These are phyloP conservation scores for Trogon melanurus DNA, from an alignment of 2,113 vertebrate species.

Conservation along the genomic window DNA sequence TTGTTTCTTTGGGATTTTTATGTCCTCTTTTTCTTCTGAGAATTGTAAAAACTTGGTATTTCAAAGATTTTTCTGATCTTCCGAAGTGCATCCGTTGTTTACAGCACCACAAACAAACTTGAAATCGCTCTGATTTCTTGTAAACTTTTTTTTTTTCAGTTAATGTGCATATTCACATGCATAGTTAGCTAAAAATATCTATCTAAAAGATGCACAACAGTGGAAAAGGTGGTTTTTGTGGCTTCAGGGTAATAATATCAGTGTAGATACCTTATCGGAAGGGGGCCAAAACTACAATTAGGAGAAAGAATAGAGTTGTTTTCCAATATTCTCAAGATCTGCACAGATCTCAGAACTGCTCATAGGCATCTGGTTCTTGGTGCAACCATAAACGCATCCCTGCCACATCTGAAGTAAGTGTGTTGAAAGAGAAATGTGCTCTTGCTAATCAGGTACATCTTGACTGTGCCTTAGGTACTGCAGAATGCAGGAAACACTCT, in stretches of 20 bases:
- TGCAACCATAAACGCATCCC: background rate
- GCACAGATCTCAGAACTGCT: background rate
- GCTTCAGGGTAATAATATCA: background rate
- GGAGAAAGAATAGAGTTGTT: background rate
- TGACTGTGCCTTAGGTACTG: background rate
- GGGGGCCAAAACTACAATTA: background rate
- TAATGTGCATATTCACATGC: background rate
- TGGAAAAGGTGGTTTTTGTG: background rate
- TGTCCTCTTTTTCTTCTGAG: background rate
- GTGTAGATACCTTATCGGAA: background rate
- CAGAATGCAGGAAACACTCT: background rate
- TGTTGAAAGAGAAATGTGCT: background rate
- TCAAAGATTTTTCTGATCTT: conserved; percentile 31
- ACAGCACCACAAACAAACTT: background rate
- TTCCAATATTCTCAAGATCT: background rate
- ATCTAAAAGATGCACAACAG: background rate
- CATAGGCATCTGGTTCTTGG: background rate
- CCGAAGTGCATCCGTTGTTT: background rate
- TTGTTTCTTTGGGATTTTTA: background rate
- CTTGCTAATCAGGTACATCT: background rate
- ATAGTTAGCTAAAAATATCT: background rate
- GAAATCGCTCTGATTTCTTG: background rate
- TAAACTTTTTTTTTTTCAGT: background rate
- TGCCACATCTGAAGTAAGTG: background rate
- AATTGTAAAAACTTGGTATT: background rate